Evolutionary conservation across 2,797 vertebrate species (phyloP).

Genomic region (Myripristis murdjan): DNA sequence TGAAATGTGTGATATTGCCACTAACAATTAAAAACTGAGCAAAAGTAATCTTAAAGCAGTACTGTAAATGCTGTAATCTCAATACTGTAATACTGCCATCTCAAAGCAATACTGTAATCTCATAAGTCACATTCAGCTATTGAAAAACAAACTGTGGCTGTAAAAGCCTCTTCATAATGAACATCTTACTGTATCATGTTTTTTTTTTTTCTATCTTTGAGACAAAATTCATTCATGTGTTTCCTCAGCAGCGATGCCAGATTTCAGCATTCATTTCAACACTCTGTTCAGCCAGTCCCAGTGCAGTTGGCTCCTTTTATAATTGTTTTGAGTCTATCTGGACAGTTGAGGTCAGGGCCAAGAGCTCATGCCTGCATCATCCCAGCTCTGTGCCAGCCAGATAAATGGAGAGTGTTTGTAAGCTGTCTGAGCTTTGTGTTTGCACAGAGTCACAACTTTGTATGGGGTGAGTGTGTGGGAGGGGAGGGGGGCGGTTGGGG

Average conservation of each 20-base stretch:
- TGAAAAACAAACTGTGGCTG: neutral
- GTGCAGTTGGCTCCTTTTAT: constrained; percentile 49
- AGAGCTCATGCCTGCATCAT: constrained; percentile 79
- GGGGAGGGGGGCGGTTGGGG: constrained; percentile 54
- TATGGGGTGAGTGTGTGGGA: constrained; percentile 52
- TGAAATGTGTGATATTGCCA: too few species aligned
- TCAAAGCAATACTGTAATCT: neutral
- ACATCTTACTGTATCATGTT: neutral
- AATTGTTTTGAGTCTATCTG: constrained; percentile 56
- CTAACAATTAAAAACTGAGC: too few species aligned
- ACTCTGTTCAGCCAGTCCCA: constrained; percentile 60
- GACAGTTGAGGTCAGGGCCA: constrained; percentile 75
- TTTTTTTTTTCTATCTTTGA: constrained; percentile 29
- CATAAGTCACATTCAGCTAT: constrained; percentile 16
- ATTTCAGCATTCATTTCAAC: constrained; percentile 1
- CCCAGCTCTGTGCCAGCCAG: constrained; percentile 70
- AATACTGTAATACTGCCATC: too few species aligned
- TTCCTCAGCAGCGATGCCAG: constrained; percentile 17
- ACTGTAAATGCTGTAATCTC: too few species aligned
- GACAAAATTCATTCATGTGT: constrained; percentile 45
- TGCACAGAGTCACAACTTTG: constrained; percentile 80
- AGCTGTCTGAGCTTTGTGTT: constrained; percentile 85
- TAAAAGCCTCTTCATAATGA: neutral
- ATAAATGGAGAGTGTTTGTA: constrained; percentile 80
- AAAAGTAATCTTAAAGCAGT: too few species aligned